Conservation (phyloP, 2,797 vertebrate genomes). For the Lindbergichthys nudifrons region DNA sequence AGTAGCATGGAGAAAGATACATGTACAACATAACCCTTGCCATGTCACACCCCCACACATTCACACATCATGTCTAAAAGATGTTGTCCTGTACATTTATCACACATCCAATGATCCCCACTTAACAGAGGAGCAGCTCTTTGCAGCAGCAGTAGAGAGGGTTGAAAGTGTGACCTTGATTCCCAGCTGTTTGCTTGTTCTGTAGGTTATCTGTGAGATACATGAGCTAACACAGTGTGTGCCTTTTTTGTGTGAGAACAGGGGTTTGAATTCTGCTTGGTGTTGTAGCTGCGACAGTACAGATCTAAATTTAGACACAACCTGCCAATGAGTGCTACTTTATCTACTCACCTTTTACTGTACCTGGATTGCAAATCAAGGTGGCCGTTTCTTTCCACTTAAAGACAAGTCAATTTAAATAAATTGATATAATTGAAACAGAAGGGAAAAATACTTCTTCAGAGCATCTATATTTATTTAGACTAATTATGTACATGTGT, state of each 20-base stretch:
- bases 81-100: not conserved
- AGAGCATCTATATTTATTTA: constrained; percentile 9
- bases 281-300: constrained; percentile 73
- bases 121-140: constrained; percentile 7
- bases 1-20: not conserved
- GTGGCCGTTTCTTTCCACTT: not conserved
- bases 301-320: constrained; percentile 83
- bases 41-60: not conserved
- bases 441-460: constrained; percentile 3
- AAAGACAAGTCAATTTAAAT: not conserved
- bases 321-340: constrained; percentile 65
- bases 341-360: constrained; percentile 51
- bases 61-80: not conserved
- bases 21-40: not conserved
- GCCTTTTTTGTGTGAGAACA: constrained; percentile 57
- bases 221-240: constrained; percentile 42
- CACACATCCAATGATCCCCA: not conserved
- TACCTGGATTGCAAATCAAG: constrained; percentile 49
- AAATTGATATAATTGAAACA: not conserved
- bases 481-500: constrained; percentile 25
- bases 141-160: constrained; percentile 9
- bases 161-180: constrained; percentile 63
- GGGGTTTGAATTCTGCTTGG: constrained; percentile 72
- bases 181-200: constrained; percentile 45
- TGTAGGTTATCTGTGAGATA: constrained; percentile 57